These are phyloP conservation scores for Metalampra italica DNA, from an alignment of 2,888 invertebrate genomes.

Conservation along the genomic window DNA sequence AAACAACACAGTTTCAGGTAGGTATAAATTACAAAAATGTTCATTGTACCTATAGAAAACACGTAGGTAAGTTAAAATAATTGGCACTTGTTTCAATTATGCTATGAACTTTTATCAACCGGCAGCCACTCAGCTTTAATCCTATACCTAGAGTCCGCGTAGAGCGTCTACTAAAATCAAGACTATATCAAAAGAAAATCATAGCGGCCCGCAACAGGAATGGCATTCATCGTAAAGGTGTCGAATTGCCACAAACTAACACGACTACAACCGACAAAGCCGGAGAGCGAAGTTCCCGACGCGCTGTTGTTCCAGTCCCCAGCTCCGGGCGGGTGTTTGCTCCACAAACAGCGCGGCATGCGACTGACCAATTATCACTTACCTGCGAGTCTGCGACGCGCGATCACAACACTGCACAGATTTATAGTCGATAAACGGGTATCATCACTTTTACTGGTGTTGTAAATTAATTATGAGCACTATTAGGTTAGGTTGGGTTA, in stretches of 20 bases:
- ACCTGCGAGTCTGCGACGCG: slow-evolving; percentile 76
- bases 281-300: slow-evolving; percentile 40
- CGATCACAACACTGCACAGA: slow-evolving; percentile 73
- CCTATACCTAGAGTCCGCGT: too few relatives aligned
- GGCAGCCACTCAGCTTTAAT: too few relatives aligned
- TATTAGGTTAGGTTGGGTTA: slow-evolving; percentile 41
- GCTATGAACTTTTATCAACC: too few relatives aligned
- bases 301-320: slow-evolving; percentile 34
- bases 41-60: too few relatives aligned
- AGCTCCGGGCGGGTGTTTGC: slow-evolving; percentile 53
- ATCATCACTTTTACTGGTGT: slow-evolving; percentile 75
- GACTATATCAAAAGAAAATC: neutral
- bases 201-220: neutral
- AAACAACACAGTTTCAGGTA: too few relatives aligned
- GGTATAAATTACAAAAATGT: too few relatives aligned
- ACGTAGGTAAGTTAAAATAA: too few relatives aligned
- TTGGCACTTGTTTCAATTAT: too few relatives aligned
- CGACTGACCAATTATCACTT: slow-evolving; percentile 74
- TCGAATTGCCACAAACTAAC: slow-evolving; percentile 54
- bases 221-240: slow-evolving; percentile 28
- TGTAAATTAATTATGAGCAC: slow-evolving; percentile 73
- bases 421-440: slow-evolving; percentile 74
- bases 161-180: neutral
- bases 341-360: slow-evolving; percentile 59
- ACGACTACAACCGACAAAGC: slow-evolving; percentile 35